Conservation (phyloP, 2,888 invertebrate species). For the Caenorhabditis panamensis region DNA sequence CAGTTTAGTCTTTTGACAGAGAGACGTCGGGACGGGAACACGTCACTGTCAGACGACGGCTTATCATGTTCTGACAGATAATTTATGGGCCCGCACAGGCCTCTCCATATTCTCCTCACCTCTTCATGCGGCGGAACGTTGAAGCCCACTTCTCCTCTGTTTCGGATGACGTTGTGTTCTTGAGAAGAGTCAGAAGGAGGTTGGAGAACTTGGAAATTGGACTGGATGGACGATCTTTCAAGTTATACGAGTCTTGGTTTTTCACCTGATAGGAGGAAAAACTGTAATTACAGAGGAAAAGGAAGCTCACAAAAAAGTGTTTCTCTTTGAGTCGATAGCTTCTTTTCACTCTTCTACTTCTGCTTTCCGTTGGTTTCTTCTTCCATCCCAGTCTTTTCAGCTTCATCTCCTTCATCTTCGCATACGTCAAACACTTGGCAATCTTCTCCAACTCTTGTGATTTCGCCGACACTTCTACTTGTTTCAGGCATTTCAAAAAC, state of each 20-base stretch:
- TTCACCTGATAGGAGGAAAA: conserved; percentile 17
- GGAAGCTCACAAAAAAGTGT: conserved; percentile 15
- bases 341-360: conserved; percentile 17
- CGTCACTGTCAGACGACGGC: too few relatives aligned
- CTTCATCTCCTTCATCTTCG: conserved; percentile 50
- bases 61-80: background rate
- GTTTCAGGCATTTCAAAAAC: conserved; percentile 36
- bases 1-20: conserved; percentile 1
- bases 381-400: conserved; percentile 39
- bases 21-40: background rate
- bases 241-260: conserved; percentile 17
- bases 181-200: conserved; percentile 43
- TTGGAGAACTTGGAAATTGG: conserved; percentile 49
- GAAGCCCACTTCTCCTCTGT: conserved; percentile 52
- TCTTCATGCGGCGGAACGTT: conserved; percentile 40
- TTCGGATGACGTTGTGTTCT: conserved; percentile 48
- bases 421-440: conserved; percentile 68
- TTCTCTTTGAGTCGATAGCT: conserved; percentile 32
- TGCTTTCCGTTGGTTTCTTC: background rate
- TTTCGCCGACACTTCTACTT: conserved; percentile 58
- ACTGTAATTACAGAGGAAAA: background rate
- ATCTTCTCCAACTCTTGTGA: conserved; percentile 63
- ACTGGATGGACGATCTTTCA: conserved; percentile 35
- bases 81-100: conserved; percentile 3
- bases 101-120: too few relatives aligned